Base-by-base conservation (phyloP, 2,888 invertebrate genomes). In the Pterostichus niger region DNA sequence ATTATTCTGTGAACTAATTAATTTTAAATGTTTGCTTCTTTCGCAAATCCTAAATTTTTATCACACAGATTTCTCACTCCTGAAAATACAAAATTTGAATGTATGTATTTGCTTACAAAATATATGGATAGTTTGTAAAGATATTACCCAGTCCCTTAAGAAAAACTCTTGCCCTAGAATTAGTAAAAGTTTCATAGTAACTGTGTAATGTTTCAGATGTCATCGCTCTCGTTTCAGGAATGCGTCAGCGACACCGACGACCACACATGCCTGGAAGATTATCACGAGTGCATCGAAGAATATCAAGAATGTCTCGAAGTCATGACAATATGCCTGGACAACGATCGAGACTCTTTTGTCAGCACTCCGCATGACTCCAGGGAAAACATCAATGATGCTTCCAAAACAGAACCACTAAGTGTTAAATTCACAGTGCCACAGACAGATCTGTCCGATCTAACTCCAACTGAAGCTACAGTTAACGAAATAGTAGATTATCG, bases 251-350 rank as follows among this genome's bases (percentile, higher is more conserved):
- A 93, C 0, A 88, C 92, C 80, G 92, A 92, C 6, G 93, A 93
- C 85, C 93, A 93, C 86, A 93, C 93, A 0, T 93, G 93, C 56
- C 91, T 93, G 89, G 93, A 93, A 83, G 93, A 93, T 61, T 93
- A 93, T 86, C 93, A 93, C 87, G 93, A 93, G 88, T 93, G 93
- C 86, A 91, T 93, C 59, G 93, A 93, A 87, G 93, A 93, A 86
- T 93, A 93, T 85, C 93, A 93, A 5, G 93, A 93, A 87, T 93
- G 93, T 15, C 86, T 93, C 80, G 93, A 93, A 87, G 92, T 92
- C 3, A 92, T 93, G 11, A 93, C 93, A 86, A 93, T 93, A 86
- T 93, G 93, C 85, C 89, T 93, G 31, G 93, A 93, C 84, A 92
- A 92, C 13, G 93, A 93, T 86, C 92, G 92, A 82, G 88, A 91